These are phyloP conservation scores for Drosophila histrio DNA, from an alignment of 2,888 invertebrate genomes.

Conservation along the genomic window DNA sequence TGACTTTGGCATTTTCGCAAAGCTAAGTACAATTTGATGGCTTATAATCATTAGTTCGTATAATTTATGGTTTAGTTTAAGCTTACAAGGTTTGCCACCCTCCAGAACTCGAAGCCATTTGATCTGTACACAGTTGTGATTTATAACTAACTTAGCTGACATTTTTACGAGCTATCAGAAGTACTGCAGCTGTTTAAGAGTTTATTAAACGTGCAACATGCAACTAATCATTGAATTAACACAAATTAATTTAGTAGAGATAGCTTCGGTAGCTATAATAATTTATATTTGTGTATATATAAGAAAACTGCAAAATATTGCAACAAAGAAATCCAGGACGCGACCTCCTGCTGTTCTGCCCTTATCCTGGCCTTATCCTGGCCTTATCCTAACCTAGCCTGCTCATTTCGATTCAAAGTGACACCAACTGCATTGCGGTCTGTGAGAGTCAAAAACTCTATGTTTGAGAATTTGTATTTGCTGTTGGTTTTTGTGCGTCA, in stretches of 20 bases:
- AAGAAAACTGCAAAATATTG: slow-evolving; percentile 59
- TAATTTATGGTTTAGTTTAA: slow-evolving; percentile 73
- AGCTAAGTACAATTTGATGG: slow-evolving; percentile 71
- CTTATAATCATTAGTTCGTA: slow-evolving; percentile 77
- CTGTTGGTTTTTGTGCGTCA: slow-evolving; percentile 26
- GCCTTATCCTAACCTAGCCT: not conserved
- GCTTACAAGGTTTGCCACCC: slow-evolving; percentile 60
- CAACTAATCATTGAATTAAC: not conserved
- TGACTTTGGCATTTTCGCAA: slow-evolving; percentile 19
- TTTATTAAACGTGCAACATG: slow-evolving; percentile 51
- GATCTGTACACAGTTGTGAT: slow-evolving; percentile 48
- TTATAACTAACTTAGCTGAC: slow-evolving; percentile 69
- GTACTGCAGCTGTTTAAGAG: slow-evolving; percentile 45
- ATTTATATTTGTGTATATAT: too few relatives aligned
- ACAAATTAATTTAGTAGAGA: too few relatives aligned
- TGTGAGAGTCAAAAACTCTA: slow-evolving; percentile 70
- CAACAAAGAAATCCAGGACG: slow-evolving; percentile 28
- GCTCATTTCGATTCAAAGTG: slow-evolving; percentile 51
- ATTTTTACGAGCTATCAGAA: slow-evolving; percentile 57
- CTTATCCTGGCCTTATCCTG: not conserved
- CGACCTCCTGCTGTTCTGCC: slow-evolving; percentile 7
- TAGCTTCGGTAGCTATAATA: too few relatives aligned
- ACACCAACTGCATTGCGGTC: slow-evolving; percentile 74
- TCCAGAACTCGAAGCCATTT: slow-evolving; percentile 3
- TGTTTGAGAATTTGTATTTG: slow-evolving; percentile 55